phyloP scores from a whole-genome alignment of 2,888 invertebrate genomes.

The Tanytarsus gracilentus region DNA sequence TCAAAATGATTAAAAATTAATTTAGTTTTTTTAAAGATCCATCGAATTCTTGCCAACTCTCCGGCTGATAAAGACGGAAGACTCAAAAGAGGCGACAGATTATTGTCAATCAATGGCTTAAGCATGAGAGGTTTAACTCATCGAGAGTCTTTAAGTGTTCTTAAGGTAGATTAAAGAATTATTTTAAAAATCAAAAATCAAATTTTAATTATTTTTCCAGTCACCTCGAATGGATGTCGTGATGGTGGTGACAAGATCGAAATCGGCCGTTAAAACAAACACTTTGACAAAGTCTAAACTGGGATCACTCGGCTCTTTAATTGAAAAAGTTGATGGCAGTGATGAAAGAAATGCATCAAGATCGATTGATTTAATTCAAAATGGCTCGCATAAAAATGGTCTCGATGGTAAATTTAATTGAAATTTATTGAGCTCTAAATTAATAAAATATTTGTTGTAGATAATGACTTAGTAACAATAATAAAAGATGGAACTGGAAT shows the following conservation, averaged over 20 bases:
- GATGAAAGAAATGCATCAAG: constrained; percentile 38
- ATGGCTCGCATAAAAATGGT: constrained; percentile 42
- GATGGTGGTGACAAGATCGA: constrained; percentile 60
- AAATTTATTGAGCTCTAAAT: not conserved
- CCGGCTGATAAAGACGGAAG: constrained; percentile 79
- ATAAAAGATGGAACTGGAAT: constrained; percentile 77
- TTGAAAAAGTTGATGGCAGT: constrained; percentile 37
- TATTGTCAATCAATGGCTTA: constrained; percentile 80
- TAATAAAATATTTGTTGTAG: not conserved
- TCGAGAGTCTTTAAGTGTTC: constrained; percentile 73
- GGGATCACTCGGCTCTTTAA: constrained; percentile 42
- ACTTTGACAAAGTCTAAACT: constrained; percentile 40
- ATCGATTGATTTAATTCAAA: constrained; percentile 41
- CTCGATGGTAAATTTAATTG: constrained; percentile 31
- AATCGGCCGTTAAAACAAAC: constrained; percentile 39
- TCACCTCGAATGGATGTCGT: constrained; percentile 70
- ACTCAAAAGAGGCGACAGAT: constrained; percentile 76
- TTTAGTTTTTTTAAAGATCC: constrained; percentile 52
- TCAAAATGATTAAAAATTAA: not conserved
- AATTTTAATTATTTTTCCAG: constrained; percentile 41
- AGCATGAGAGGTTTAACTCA: constrained; percentile 77
- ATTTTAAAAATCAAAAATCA: constrained; percentile 22
- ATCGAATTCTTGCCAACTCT: constrained; percentile 76
- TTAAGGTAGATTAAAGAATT: constrained; percentile 55
- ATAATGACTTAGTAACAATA: constrained; percentile 33